Percentiles rank a stretch among this genome's conserved stretches.
Evolutionary conservation across 2,888 invertebrate species (phyloP).

Genomic region (Nyleta sp.): DNA sequence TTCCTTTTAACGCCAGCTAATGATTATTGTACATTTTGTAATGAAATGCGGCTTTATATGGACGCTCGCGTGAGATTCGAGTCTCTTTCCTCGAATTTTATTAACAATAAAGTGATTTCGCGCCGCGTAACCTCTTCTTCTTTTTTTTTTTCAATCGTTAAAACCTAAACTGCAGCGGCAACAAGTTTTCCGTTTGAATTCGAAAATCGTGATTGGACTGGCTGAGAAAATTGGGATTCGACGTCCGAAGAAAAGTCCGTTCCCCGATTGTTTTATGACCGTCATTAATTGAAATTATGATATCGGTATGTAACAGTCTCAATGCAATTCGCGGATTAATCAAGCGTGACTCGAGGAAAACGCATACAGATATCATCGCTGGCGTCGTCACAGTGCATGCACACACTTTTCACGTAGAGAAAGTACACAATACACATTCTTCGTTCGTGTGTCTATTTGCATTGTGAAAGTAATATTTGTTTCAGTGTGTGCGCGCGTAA

Average conservation of each 20-base stretch:
- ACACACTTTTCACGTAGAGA: conserved; percentile 63
- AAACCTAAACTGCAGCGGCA: no score
- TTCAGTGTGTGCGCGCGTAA: conserved; percentile 22
- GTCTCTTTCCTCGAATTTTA: neutral
- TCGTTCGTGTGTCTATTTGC: conserved; percentile 53
- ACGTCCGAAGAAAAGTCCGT: no score
- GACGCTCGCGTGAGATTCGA: conserved; percentile 12
- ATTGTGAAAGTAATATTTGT: conserved; percentile 63
- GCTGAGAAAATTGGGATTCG: no score
- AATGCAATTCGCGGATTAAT: conserved; percentile 36
- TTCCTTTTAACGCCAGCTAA: conserved; percentile 49
- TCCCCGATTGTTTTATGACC: neutral
- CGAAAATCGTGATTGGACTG: no score
- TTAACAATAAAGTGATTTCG: conserved; percentile 17
- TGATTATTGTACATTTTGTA: conserved; percentile 41
- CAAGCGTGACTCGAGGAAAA: conserved; percentile 55
- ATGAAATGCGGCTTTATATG: conserved; percentile 39
- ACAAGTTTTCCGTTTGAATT: no score
- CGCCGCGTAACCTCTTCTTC: neutral
- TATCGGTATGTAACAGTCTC: conserved; percentile 12
- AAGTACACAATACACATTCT: conserved; percentile 61
- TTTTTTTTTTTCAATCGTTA: conserved; percentile 4
- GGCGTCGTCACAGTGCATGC: conserved; percentile 54
- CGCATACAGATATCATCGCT: conserved; percentile 54
- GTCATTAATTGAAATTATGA: conserved; percentile 34